Percentiles rank a stretch among this genome's conserved stretches.
Evolutionary conservation across 1,140 invertebrate species (phyloP).

Genomic region (Sweltsa coloradensis): DNA sequence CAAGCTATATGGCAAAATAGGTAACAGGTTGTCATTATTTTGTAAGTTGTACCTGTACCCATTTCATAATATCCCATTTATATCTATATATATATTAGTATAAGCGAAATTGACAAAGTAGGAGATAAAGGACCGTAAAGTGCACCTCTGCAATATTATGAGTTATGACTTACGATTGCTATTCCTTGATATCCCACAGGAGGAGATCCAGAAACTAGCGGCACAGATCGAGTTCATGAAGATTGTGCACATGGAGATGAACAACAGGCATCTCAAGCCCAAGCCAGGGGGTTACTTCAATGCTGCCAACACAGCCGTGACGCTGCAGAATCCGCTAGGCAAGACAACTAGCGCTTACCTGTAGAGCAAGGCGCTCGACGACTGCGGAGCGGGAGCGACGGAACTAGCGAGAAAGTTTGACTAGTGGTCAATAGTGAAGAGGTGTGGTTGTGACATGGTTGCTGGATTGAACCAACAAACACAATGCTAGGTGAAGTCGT

Average conservation of each 20-base stretch:
- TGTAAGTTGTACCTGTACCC: too few relatives aligned
- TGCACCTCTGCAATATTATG: too few relatives aligned
- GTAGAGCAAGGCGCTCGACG: conserved; percentile 1
- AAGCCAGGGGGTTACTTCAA: conserved; percentile 66
- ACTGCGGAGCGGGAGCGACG: conserved; percentile 17
- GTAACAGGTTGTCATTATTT: too few relatives aligned
- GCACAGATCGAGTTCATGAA: conserved; percentile 88
- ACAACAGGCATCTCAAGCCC: conserved; percentile 75
- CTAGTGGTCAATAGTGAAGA: conserved; percentile 30
- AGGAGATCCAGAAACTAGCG: conserved; percentile 80
- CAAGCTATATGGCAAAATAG: too few relatives aligned
- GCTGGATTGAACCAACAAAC: not conserved
- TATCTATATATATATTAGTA: too few relatives aligned
- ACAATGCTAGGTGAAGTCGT: not conserved
- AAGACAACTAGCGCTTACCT: not conserved
- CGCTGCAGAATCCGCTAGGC: conserved; percentile 25
- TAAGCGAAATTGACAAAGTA: too few relatives aligned
- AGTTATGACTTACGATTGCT: too few relatives aligned
- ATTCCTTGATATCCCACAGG: conserved; percentile 35
- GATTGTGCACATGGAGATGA: conserved; percentile 83
- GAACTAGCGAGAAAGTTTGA: conserved; percentile 31
- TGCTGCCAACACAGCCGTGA: conserved; percentile 27
- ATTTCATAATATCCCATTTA: too few relatives aligned
- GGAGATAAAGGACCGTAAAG: too few relatives aligned
- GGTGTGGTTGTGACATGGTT: conserved; percentile 21